Percentiles rank a stretch among this genome's conserved stretches.
Conservation (phyloP, 2,797 vertebrate genomes). For the Platalea minor region DNA sequence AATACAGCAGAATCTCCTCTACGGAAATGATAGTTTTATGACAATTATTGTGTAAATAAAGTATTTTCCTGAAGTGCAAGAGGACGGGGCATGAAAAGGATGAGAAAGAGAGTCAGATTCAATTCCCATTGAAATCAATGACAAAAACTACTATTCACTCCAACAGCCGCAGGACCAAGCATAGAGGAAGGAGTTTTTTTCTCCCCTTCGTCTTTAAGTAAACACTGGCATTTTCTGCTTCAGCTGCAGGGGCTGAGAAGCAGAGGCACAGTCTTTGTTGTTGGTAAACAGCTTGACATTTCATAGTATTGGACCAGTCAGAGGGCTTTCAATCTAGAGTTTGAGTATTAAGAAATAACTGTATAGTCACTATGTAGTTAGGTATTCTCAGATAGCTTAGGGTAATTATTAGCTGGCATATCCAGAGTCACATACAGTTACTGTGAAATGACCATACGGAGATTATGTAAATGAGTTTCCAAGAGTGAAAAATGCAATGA, state of each 20-base stretch:
- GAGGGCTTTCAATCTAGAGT: constrained; percentile 8
- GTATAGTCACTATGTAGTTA: not conserved
- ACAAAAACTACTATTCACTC: not conserved
- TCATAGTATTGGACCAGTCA: not conserved
- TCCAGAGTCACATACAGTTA: constrained; percentile 29
- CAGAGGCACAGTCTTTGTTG: constrained; percentile 37
- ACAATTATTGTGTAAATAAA: not conserved
- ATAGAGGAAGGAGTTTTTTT: not conserved
- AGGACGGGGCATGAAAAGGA: not conserved
- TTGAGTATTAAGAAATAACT: constrained; percentile 24
- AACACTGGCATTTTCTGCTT: constrained; percentile 36
- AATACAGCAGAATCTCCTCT: not conserved
- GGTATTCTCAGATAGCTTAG: constrained; percentile 15
- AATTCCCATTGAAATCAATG: not conserved
- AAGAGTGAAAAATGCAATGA: constrained; percentile 46
- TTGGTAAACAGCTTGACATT: constrained; percentile 46
- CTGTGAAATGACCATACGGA: constrained; percentile 65
- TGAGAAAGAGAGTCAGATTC: not conserved
- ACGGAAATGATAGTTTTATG: not conserved
- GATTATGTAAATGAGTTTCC: constrained; percentile 61
- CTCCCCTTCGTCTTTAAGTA: not conserved
- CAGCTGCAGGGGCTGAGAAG: constrained; percentile 19
- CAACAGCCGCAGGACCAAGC: not conserved
- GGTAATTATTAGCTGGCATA: constrained; percentile 49
- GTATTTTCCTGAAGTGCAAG: not conserved